phyloP scores from a whole-genome alignment of 2,113 vertebrate genomes.

The Pungitius pungitius region DNA sequence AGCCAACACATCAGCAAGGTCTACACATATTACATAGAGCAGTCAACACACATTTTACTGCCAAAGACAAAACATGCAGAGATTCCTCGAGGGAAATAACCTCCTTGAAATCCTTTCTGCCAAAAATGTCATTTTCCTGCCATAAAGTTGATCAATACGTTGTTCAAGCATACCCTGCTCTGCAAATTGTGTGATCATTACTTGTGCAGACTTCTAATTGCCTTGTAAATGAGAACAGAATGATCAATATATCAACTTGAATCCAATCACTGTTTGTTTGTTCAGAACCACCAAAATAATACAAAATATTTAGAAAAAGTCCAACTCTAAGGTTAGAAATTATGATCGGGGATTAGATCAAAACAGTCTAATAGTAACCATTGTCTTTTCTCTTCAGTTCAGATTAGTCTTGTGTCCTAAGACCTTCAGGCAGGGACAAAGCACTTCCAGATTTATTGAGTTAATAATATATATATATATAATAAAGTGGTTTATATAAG shows the following conservation, averaged over 20 bases:
- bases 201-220: constrained; percentile 64
- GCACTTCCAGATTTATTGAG: too few relatives aligned
- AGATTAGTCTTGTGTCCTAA: not conserved
- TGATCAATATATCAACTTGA: constrained; percentile 47
- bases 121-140: constrained; percentile 58
- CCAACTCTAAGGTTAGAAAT: constrained; percentile 31
- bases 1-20: constrained; percentile 23
- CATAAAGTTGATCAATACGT: constrained; percentile 69
- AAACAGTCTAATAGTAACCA: constrained; percentile 20
- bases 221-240: constrained; percentile 54
- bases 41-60: constrained; percentile 39
- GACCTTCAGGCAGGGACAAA: too few relatives aligned
- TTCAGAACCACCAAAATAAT: constrained; percentile 23
- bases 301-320: constrained; percentile 10
- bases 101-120: constrained; percentile 13
- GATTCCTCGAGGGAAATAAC: constrained; percentile 29
- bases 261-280: constrained; percentile 44
- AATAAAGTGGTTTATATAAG: too few relatives aligned
- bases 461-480: too few relatives aligned
- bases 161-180: constrained; percentile 65
- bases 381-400: constrained; percentile 23
- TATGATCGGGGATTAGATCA: constrained; percentile 21
- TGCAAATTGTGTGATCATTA: constrained; percentile 66
- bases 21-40: too few relatives aligned
- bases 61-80: constrained; percentile 41